Evolutionary conservation across 2,888 invertebrate species (phyloP).

Genomic region (Criorhina ranunculi): DNA sequence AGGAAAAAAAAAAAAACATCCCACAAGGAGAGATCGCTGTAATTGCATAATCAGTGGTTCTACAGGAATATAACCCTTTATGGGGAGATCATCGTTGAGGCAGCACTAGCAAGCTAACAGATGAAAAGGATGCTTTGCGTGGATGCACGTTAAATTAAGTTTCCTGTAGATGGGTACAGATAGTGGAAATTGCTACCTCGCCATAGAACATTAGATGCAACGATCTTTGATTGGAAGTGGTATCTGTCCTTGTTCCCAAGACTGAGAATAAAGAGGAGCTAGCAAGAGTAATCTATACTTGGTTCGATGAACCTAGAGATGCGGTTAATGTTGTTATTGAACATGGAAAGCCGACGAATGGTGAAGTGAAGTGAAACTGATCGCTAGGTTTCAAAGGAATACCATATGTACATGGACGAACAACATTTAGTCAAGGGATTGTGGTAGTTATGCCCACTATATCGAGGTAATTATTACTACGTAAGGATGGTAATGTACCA

Average conservation of each 20-base stretch:
- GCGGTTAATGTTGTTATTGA: slow-evolving; percentile 64
- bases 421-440: slow-evolving; percentile 34
- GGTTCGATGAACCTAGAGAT: slow-evolving; percentile 66
- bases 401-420: not conserved
- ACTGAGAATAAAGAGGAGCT: not conserved
- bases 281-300: not conserved
- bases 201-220: slow-evolving; percentile 68
- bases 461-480: slow-evolving; percentile 41
- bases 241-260: slow-evolving; percentile 23
- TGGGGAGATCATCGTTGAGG: slow-evolving; percentile 37
- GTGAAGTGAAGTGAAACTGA: slow-evolving; percentile 35
- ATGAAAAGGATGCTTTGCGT: slow-evolving; percentile 35
- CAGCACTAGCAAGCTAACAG: not conserved
- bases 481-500: slow-evolving; percentile 5
- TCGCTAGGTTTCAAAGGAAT: slow-evolving; percentile 27
- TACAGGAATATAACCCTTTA: slow-evolving; percentile 65
- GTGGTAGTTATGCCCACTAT: slow-evolving; percentile 7
- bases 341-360: slow-evolving; percentile 34
- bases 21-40: slow-evolving; percentile 58
- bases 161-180: slow-evolving; percentile 57
- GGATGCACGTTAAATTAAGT: slow-evolving; percentile 48
- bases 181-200: slow-evolving; percentile 51
- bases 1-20: slow-evolving; percentile 15
- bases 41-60: slow-evolving; percentile 76
- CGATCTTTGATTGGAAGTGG: slow-evolving; percentile 59